Evolutionary conservation across 2,888 invertebrate species (phyloP).

Genomic region (Acrobasis consociella): DNA sequence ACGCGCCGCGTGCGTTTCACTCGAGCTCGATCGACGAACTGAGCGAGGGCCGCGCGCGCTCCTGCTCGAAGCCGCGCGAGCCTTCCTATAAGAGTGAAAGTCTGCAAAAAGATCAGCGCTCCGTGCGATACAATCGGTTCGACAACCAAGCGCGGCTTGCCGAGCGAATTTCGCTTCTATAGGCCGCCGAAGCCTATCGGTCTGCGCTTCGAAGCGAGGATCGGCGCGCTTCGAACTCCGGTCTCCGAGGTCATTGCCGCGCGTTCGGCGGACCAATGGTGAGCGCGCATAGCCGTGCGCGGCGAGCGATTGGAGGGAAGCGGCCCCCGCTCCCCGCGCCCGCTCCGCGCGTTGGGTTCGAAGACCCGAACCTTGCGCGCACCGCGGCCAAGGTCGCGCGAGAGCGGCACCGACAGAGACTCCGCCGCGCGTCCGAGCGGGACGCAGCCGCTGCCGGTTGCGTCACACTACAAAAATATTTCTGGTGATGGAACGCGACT

Average conservation of each 20-base stretch:
- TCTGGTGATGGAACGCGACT: constrained; percentile 81
- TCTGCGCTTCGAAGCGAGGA: constrained; percentile 82
- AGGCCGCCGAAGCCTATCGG: constrained; percentile 76
- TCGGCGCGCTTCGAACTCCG: constrained; percentile 91
- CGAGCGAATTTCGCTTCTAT: constrained; percentile 80
- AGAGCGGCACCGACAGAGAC: constrained; percentile 74
- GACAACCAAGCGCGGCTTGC: constrained; percentile 54
- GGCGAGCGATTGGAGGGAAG: constrained; percentile 73
- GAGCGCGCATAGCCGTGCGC: constrained; percentile 73
- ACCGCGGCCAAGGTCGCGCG: constrained; percentile 90
- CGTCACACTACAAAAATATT: constrained; percentile 82
- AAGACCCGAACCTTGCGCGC: constrained; percentile 94
- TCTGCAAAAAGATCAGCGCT: constrained; percentile 82
- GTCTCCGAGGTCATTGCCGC: constrained; percentile 93
- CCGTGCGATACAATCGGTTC: constrained; percentile 79
- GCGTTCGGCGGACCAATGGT: constrained; percentile 77
- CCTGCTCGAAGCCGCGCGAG: constrained; percentile 66
- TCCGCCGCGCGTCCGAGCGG: constrained; percentile 63
- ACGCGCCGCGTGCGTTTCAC: constrained; percentile 75
- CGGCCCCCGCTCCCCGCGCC: constrained; percentile 65
- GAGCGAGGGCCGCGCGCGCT: constrained; percentile 75
- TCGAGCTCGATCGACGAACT: constrained; percentile 84
- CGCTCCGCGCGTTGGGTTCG: constrained; percentile 83
- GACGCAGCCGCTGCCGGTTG: constrained; percentile 70
- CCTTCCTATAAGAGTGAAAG: constrained; percentile 82